phyloP scores from a whole-genome alignment of 2,888 invertebrate genomes.

The Epistrophe eligans region DNA sequence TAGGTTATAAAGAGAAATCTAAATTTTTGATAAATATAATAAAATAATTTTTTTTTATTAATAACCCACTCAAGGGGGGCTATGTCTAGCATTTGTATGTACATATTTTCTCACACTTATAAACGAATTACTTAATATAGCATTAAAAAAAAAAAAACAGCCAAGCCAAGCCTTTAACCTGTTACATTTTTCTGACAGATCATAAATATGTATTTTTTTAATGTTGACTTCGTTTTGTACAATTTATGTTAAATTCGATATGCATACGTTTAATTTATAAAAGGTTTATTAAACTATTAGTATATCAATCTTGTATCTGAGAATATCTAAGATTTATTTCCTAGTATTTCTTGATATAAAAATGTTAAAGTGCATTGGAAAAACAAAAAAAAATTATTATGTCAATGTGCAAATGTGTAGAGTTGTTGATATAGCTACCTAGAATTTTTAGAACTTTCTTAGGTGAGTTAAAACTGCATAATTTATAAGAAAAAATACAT shows the following conservation, averaged over 20 bases:
- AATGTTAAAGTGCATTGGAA: too few species aligned
- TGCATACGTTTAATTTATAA: not conserved
- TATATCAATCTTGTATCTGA: not conserved
- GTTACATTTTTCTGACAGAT: not conserved
- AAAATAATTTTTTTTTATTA: too few species aligned
- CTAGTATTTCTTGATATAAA: too few species aligned
- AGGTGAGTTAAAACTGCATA: too few species aligned
- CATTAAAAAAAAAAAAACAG: not conserved
- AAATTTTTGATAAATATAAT: too few species aligned
- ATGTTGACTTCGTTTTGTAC: not conserved
- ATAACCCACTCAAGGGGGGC: not conserved
- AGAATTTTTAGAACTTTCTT: too few species aligned
- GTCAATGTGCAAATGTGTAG: too few species aligned
- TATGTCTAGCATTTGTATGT: not conserved
- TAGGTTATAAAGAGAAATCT: too few species aligned
- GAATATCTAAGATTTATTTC: conserved; percentile 10
- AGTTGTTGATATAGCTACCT: too few species aligned
- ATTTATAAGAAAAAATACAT: too few species aligned
- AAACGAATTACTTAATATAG: not conserved
- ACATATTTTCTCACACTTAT: not conserved
- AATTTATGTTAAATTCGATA: not conserved
- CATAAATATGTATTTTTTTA: conserved; percentile 2
- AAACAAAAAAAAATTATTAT: too few species aligned
- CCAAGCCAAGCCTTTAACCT: not conserved
- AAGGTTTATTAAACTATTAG: not conserved